Evolutionary conservation across 2,113 vertebrate species (phyloP).

Genomic region (Sturnus vulgaris): DNA sequence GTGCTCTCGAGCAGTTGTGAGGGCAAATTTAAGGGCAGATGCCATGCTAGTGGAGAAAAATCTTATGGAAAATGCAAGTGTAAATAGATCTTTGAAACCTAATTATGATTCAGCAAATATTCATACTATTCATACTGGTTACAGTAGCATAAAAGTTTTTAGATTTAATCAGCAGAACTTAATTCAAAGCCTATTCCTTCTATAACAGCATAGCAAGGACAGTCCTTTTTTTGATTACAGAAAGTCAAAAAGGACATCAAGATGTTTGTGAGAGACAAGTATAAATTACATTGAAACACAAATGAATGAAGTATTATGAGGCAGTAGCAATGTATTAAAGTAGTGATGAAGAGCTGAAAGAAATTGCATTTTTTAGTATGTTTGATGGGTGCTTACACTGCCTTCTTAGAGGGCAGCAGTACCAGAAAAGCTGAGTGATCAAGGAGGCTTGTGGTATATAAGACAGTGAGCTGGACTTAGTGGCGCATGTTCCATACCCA

Average conservation of each 20-base stretch:
- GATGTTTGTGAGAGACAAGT: not conserved
- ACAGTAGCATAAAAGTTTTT: not conserved
- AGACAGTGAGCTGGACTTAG: not conserved
- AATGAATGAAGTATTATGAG: not conserved
- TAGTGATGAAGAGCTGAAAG: not conserved
- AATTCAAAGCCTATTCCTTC: not conserved
- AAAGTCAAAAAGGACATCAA: not conserved
- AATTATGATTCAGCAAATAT: not conserved
- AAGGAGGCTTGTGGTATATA: not conserved
- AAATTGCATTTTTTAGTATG: not conserved
- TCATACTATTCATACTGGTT: not conserved
- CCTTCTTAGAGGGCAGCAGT: not conserved
- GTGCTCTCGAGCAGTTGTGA: not conserved
- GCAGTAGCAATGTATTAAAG: not conserved
- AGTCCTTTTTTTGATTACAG: not conserved
- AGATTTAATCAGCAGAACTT: not conserved
- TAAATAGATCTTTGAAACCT: not conserved
- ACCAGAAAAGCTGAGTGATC: not conserved
- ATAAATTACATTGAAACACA: not conserved
- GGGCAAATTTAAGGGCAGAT: not conserved
- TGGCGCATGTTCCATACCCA: too few species aligned
- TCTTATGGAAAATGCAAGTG: not conserved
- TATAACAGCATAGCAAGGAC: not conserved
- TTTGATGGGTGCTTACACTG: not conserved
- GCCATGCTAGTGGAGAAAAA: not conserved